These are phyloP conservation scores for Pachycephus smyrnensis DNA, from an alignment of 2,888 invertebrate species.

Conservation along the genomic window DNA sequence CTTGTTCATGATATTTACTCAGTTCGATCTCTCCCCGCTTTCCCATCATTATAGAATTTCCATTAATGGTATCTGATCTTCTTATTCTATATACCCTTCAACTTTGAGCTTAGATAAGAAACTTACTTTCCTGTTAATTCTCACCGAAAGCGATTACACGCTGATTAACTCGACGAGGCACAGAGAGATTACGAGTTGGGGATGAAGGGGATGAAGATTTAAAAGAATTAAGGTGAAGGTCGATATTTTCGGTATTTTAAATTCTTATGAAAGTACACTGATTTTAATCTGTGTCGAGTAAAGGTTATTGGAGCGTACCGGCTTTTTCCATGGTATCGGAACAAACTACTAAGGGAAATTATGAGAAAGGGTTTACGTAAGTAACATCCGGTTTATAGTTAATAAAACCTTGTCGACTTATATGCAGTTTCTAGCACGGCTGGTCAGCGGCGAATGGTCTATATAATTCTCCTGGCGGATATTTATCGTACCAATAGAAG, in stretches of 20 bases:
- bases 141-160: slow-evolving; percentile 13
- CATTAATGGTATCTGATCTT: background rate
- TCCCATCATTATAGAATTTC: slow-evolving; percentile 1
- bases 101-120: slow-evolving; percentile 16
- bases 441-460: background rate
- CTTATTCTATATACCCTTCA: slow-evolving; percentile 8
- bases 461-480: background rate
- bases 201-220: background rate
- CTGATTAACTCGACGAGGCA: slow-evolving; percentile 17
- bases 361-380: background rate
- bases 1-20: background rate
- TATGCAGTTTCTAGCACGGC: background rate
- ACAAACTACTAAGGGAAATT: background rate
- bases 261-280: background rate
- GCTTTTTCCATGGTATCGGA: background rate
- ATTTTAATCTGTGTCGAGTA: background rate
- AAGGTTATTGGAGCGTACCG: background rate
- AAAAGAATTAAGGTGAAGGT: background rate
- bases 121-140: slow-evolving; percentile 16
- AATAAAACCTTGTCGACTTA: background rate
- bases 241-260: background rate
- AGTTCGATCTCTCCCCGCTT: background rate
- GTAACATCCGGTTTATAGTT: background rate
- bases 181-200: background rate
- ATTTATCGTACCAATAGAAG: background rate